Evolutionary conservation across 2,797 vertebrate genomes (phyloP).

Genomic region (Intellagama lesueurii): DNA sequence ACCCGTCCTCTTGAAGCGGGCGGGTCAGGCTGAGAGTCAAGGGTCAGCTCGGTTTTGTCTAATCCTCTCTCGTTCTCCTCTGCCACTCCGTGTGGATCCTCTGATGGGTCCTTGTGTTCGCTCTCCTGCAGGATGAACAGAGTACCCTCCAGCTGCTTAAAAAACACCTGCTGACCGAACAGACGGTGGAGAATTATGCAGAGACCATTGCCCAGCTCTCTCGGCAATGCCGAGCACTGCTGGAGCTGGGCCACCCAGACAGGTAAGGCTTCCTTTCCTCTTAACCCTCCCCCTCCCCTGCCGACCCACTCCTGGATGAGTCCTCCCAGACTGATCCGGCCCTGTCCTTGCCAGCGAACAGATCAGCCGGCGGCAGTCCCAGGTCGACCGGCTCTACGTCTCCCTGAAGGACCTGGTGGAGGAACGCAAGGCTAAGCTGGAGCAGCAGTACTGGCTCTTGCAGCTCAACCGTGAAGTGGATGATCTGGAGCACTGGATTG

Average conservation of each 20-base stretch:
- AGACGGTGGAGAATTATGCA: slow-evolving; percentile 93
- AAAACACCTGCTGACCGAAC: slow-evolving; percentile 91
- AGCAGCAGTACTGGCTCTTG: slow-evolving; percentile 97
- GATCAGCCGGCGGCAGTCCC: slow-evolving; percentile 94
- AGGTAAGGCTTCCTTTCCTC: slow-evolving; percentile 75
- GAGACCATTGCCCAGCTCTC: slow-evolving; percentile 94
- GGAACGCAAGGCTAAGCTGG: slow-evolving; percentile 88
- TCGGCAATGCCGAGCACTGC: slow-evolving; percentile 90
- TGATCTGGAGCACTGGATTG: slow-evolving; percentile 96
- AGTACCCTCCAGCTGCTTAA: slow-evolving; percentile 94
- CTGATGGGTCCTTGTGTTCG: rapidly evolving
- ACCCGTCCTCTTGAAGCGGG: too few species aligned
- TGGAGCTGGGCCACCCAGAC: slow-evolving; percentile 93
- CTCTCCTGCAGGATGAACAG: slow-evolving; percentile 86
- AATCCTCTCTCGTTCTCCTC: too few species aligned
- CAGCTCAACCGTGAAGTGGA: slow-evolving; percentile 95
- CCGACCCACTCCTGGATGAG: rapidly evolving
- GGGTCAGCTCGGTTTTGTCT: too few species aligned
- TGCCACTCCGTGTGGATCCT: background rate
- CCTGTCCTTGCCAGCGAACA: slow-evolving; percentile 83
- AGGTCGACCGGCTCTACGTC: slow-evolving; percentile 95
- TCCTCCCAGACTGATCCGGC: slow-evolving; percentile 35
- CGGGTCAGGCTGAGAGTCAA: too few species aligned
- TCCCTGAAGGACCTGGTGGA: slow-evolving; percentile 96
- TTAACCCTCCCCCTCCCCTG: too few species aligned